Conservation (phyloP, 53 echinoderm and acorn worm species). For the Apostichopus leukothele region DNA sequence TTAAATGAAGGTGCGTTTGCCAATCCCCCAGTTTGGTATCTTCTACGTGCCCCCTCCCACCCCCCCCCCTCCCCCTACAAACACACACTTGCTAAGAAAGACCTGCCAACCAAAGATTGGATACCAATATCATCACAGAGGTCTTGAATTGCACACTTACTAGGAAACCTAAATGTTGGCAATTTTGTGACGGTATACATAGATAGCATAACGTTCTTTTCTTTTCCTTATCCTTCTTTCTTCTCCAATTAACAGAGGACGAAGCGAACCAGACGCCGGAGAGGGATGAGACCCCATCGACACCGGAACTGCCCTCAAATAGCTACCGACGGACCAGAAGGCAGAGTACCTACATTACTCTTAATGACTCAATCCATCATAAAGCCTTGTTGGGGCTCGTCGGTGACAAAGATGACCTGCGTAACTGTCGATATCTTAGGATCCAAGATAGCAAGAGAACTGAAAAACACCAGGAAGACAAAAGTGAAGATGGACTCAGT, state of each 20-base stretch:
- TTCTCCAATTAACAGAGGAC: neutral
- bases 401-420: constrained; percentile 4
- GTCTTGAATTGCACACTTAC: too few relatives aligned
- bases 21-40: too few relatives aligned
- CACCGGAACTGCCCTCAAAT: constrained; percentile 3
- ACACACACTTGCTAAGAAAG: too few relatives aligned
- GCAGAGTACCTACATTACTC: constrained; percentile 29
- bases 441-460: neutral
- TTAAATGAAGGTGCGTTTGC: too few relatives aligned
- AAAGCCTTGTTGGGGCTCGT: constrained; percentile 1
- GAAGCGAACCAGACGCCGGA: neutral
- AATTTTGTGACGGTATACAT: too few relatives aligned
- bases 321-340: neutral
- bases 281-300: neutral
- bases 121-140: too few relatives aligned
- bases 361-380: constrained; percentile 22
- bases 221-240: neutral
- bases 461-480: neutral
- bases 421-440: constrained; percentile 36
- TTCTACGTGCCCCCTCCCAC: too few relatives aligned
- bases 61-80: too few relatives aligned
- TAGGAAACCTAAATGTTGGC: too few relatives aligned
- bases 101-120: too few relatives aligned
- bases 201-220: too few relatives aligned
- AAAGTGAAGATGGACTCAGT: neutral